Evolutionary conservation across 35 echinoderm and acorn worm genomes (phyloP), one percentile per base, ranked within the genome.

Genomic region (Holothuria glaberrima): DNA sequence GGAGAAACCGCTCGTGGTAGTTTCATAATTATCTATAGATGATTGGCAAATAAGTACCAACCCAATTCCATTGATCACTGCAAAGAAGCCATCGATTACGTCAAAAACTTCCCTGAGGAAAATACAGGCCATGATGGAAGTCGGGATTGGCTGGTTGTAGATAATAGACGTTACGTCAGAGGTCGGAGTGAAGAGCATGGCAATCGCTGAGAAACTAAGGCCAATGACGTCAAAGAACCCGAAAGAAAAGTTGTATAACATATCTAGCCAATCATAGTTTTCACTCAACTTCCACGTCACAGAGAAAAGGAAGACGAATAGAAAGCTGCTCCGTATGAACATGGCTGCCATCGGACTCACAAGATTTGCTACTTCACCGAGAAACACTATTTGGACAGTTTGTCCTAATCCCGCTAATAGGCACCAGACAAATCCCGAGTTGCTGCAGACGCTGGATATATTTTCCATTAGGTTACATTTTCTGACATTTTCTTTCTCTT

Each of bases 141-240:
- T 21, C 34, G 71, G 71, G 18, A 75, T 75, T n/a, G 71, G 71
- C 19, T 48, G 31, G 44, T 75, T 75, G 71, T 22, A 75, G 9
- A 38, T 9, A 21, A 75, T 75, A 75, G 71, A 32, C 3, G 71
- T 18, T 17, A 38, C 71, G 71, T 75, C 71, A 38, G 71, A 75
- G 30, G 44, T 38, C 3, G 71, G 20, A 3, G 44, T 32, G 19
- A 75, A 75, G 9, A 7, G 18, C 18, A 41, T 75, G 13, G 71
- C 29, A 38, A 75, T 21, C 9, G 44, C 18, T 21, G 44, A 38
- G 6, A 22, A 31, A 21, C 31, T 31, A 0, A 75, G 9, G 19
- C 71, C 71, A 41, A 75, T 0, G 31, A 75, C 28, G 71, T 75
- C 71, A 29, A 75, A 38, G 24, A 75, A n/a, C 4, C 71, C 71